Conservation (phyloP, 2,113 vertebrate species). For the Odontesthes bonariensis region DNA sequence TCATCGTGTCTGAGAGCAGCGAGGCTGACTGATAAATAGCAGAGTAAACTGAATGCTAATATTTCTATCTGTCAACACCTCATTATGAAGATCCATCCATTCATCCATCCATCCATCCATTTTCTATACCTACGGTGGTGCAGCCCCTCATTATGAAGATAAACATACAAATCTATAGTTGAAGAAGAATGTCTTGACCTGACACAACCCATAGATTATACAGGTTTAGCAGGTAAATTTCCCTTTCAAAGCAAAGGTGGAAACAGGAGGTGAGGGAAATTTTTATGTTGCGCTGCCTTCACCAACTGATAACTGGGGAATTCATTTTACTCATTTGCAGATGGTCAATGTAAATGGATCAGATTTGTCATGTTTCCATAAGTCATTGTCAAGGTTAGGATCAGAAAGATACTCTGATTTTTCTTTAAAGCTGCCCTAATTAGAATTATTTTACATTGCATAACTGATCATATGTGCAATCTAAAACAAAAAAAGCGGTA, state of each 20-base stretch:
- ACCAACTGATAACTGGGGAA: constrained; percentile 23
- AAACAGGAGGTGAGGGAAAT: constrained; percentile 19
- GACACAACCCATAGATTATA: background rate
- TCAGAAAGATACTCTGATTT: too few relatives aligned
- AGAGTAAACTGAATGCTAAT: background rate
- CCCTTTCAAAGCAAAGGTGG: constrained; percentile 19
- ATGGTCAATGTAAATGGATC: constrained; percentile 17
- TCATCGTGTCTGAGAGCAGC: background rate
- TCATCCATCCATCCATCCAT: too few relatives aligned
- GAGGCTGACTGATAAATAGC: background rate
- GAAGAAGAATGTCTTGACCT: background rate
- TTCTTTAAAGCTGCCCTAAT: too few relatives aligned
- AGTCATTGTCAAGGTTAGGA: too few relatives aligned
- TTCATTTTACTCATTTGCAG: constrained; percentile 42
- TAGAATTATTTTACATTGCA: too few relatives aligned
- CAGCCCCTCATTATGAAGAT: background rate
- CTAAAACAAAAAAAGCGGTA: too few relatives aligned
- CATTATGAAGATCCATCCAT: background rate
- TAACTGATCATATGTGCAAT: too few relatives aligned
- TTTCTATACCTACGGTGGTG: too few relatives aligned
- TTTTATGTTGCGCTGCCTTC: constrained; percentile 12
- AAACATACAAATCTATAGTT: background rate
- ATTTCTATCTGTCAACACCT: constrained; percentile 7
- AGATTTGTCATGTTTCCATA: background rate
- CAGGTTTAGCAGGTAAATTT: constrained; percentile 18